Percentiles rank a stretch among this genome's conserved stretches.
Evolutionary conservation across 2,113 vertebrate genomes (phyloP).

Genomic region (Tetrao urogallus): DNA sequence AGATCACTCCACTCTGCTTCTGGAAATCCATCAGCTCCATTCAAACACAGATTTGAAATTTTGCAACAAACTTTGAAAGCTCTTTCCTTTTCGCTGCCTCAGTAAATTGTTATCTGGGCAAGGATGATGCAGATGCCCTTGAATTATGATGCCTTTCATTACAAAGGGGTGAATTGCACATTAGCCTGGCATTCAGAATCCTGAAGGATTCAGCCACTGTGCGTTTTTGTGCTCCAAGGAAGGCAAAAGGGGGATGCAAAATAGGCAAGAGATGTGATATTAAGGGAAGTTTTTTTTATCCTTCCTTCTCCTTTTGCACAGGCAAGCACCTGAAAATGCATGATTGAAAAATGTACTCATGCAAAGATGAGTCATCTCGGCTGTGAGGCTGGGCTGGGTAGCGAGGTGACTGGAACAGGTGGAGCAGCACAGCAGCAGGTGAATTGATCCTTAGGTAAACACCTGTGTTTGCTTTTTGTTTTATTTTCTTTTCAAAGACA

Average conservation of each 20-base stretch:
- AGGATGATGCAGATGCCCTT: conserved; percentile 36
- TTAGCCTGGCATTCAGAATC: conserved; percentile 20
- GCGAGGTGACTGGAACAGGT: conserved; percentile 27
- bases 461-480: conserved; percentile 40
- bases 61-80: conserved; percentile 46
- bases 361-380: conserved; percentile 24
- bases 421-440: conserved; percentile 57
- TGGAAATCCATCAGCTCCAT: conserved; percentile 59
- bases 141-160: conserved; percentile 40
- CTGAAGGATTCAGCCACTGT: neutral
- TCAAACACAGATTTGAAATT: conserved; percentile 41
- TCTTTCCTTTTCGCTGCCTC: neutral
- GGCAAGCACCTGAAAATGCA: neutral
- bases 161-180: neutral
- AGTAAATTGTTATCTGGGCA: conserved; percentile 31
- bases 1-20: conserved; percentile 57
- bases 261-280: neutral
- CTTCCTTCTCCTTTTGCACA: neutral
- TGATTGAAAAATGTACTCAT: neutral
- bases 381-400: neutral
- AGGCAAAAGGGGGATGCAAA: neutral
- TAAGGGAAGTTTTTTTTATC: conserved; percentile 8
- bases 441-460: conserved; percentile 63
- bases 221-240: neutral
- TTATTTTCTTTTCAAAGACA: conserved; percentile 19